Evolutionary conservation across 2,888 invertebrate genomes (phyloP).

Genomic region (Toxonevra muliebris): DNA sequence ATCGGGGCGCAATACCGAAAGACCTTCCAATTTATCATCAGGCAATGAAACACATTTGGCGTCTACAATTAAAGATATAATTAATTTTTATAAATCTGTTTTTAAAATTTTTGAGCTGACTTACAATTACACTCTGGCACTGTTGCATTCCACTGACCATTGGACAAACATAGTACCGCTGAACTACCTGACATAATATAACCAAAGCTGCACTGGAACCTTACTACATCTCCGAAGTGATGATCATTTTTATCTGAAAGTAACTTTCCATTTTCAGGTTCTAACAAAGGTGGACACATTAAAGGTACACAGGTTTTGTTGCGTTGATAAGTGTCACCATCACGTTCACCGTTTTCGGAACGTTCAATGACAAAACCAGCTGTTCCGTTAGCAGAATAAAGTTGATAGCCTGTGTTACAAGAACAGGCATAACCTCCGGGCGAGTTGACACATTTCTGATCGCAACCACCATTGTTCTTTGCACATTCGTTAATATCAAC

Average conservation of each 20-base stretch:
- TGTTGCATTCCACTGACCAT: conserved; percentile 93
- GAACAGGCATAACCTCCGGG: conserved; percentile 89
- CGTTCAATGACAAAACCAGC: conserved; percentile 84
- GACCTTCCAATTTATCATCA: conserved; percentile 87
- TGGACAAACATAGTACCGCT: conserved; percentile 85
- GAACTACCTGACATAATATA: conserved; percentile 90
- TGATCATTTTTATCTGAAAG: conserved; percentile 83
- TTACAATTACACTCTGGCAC: conserved; percentile 93
- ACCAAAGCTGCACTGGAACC: conserved; percentile 94
- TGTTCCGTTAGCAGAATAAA: conserved; percentile 88
- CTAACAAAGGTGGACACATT: conserved; percentile 81
- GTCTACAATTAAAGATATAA: conserved; percentile 67
- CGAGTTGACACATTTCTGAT: conserved; percentile 90
- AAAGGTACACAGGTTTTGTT: conserved; percentile 96
- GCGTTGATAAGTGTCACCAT: conserved; percentile 87
- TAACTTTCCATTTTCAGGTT: conserved; percentile 87
- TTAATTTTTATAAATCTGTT: not conserved
- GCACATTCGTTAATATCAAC: conserved; percentile 89
- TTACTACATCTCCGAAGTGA: conserved; percentile 89
- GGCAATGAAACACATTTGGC: conserved; percentile 90
- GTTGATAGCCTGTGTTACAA: conserved; percentile 91
- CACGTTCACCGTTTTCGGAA: conserved; percentile 86
- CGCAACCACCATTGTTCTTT: conserved; percentile 88
- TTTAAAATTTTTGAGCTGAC: conserved; percentile 52
- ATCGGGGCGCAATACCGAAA: conserved; percentile 80